These are phyloP conservation scores for Neotoma lepida DNA, from an alignment of 2,113 vertebrate genomes.

Conservation along the genomic window DNA sequence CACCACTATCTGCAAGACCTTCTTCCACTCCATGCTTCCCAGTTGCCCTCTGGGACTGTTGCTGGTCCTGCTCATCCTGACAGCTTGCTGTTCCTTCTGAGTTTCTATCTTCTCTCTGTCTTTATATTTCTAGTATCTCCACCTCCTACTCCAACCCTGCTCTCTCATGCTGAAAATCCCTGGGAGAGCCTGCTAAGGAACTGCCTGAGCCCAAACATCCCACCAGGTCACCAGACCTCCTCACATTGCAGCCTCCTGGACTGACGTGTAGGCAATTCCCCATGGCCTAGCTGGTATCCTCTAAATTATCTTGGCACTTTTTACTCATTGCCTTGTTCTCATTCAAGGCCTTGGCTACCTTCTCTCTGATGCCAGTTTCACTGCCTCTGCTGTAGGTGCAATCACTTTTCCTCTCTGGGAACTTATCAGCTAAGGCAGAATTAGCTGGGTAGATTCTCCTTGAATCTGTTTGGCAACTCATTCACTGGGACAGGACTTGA, in stretches of 20 bases:
- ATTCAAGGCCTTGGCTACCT: not conserved
- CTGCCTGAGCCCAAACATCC: not conserved
- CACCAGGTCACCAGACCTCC: not conserved
- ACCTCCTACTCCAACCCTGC: not conserved
- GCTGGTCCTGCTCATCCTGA: not conserved
- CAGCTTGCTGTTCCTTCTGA: conserved; percentile 27
- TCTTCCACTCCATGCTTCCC: not conserved
- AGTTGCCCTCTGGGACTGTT: not conserved
- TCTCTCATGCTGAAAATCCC: not conserved
- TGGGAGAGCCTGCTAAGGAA: not conserved
- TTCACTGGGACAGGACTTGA: not conserved
- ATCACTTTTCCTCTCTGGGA: not conserved
- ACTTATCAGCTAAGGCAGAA: not conserved
- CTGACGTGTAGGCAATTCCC: not conserved
- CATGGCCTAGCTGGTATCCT: not conserved
- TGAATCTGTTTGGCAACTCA: not conserved
- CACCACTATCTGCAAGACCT: not conserved
- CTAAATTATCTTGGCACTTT: too few species aligned
- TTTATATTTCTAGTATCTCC: not conserved
- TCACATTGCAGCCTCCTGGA: not conserved
- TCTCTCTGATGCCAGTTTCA: not conserved
- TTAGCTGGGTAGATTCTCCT: not conserved
- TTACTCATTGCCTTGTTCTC: not conserved
- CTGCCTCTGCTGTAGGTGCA: not conserved
- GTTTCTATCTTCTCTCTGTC: not conserved